phyloP scores from a whole-genome alignment of 92 coral and sea anemone genomes.

The Bergia sp. region DNA sequence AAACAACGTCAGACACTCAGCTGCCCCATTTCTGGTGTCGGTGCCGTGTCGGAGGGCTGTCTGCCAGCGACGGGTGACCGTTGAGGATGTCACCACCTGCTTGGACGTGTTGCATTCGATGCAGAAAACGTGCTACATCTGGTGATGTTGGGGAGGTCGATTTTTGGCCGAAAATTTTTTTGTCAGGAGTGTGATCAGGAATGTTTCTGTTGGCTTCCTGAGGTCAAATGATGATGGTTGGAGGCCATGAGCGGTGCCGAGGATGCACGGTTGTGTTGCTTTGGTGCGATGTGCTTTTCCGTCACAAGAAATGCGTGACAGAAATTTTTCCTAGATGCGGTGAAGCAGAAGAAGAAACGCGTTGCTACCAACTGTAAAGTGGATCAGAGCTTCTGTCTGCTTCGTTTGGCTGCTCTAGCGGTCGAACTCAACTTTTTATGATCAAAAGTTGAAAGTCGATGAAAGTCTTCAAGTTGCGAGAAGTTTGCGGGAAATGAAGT shows the following conservation, averaged over 20 bases:
- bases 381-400: not conserved
- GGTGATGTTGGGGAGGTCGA: not conserved
- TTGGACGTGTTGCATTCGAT: not conserved
- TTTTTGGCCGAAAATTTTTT: not conserved
- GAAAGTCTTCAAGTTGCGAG: not conserved
- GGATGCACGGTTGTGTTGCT: slow-evolving; percentile 4
- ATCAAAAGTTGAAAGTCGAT: not conserved
- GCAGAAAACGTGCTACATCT: not conserved
- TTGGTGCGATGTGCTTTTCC: no score
- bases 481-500: no score
- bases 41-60: slow-evolving; percentile 28
- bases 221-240: not conserved
- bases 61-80: slow-evolving; percentile 15
- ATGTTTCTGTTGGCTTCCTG: not conserved
- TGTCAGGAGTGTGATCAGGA: not conserved
- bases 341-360: slow-evolving; percentile 12
- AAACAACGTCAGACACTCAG: slow-evolving; percentile 5
- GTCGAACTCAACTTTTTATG: not conserved
- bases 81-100: slow-evolving; percentile 18
- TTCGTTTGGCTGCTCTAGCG: not conserved
- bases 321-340: not conserved
- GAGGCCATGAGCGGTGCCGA: no score
- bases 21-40: slow-evolving; percentile 11
- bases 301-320: no score
- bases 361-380: not conserved